These are phyloP conservation scores for Argentina silus DNA, from an alignment of 2,797 vertebrate species.

Conservation along the genomic window DNA sequence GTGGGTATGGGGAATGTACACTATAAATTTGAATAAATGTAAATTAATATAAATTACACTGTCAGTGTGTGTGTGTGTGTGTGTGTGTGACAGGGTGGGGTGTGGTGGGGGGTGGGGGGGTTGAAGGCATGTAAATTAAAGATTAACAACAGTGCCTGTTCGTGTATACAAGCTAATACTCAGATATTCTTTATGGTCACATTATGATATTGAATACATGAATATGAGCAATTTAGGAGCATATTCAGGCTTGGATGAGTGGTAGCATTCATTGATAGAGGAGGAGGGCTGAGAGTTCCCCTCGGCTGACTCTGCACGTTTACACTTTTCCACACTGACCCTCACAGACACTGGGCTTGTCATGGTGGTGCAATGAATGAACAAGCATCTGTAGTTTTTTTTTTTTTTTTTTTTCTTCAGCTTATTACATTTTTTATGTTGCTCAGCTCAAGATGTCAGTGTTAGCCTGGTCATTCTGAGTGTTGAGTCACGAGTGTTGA, in stretches of 20 bases:
- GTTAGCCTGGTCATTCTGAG: too few species aligned
- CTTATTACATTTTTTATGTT: constrained; percentile 19
- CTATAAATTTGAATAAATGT: too few species aligned
- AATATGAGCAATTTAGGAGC: not conserved
- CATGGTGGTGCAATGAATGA: constrained; percentile 27
- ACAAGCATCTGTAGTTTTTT: constrained; percentile 18
- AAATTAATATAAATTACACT: too few species aligned
- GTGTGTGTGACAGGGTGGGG: constrained; percentile 11
- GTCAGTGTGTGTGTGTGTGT: too few species aligned
- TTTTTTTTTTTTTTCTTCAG: not conserved
- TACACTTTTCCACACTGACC: constrained; percentile 7
- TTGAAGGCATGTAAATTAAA: too few species aligned
- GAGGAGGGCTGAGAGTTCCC: not conserved
- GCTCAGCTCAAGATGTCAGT: not conserved
- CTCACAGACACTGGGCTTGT: constrained; percentile 13
- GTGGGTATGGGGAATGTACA: too few species aligned
- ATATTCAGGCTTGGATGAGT: not conserved
- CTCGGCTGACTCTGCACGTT: not conserved
- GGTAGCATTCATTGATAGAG: not conserved
- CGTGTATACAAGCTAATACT: not conserved
- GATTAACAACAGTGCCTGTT: not conserved
- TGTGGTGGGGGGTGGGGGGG: too few species aligned
- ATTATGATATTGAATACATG: not conserved
- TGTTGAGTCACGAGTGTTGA: too few species aligned
- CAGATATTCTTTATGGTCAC: not conserved